phyloP scores from a whole-genome alignment of 1,140 invertebrate genomes.

The Hetaerina americana region DNA sequence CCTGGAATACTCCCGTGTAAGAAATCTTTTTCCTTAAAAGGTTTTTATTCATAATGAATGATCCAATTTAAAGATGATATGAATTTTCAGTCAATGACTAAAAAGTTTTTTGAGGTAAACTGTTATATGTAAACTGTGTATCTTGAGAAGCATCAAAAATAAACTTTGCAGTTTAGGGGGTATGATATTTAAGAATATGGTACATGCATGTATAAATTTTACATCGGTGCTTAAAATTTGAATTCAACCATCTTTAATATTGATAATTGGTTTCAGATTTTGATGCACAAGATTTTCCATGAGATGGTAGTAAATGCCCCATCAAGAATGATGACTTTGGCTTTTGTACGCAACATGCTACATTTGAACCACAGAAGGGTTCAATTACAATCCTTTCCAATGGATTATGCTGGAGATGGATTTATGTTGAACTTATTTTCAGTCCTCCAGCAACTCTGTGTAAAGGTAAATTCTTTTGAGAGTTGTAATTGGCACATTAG shows the following conservation, averaged over 20 bases:
- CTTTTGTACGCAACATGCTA: neutral
- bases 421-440: constrained; percentile 89
- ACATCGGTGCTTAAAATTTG: too few species aligned
- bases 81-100: too few species aligned
- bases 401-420: constrained; percentile 60
- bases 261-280: neutral
- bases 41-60: too few species aligned
- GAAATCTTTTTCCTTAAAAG: neutral
- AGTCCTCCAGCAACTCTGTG: constrained; percentile 73
- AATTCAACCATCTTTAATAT: too few species aligned
- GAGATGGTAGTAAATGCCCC: neutral
- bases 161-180: too few species aligned
- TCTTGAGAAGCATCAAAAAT: too few species aligned
- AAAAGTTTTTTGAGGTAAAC: too few species aligned
- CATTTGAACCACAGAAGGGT: neutral
- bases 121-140: too few species aligned
- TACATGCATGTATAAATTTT: too few species aligned
- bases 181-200: too few species aligned
- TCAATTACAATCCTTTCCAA: neutral
- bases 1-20: neutral
- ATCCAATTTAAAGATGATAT: too few species aligned
- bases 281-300: neutral
- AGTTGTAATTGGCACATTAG: constrained; percentile 8
- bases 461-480: constrained; percentile 41
- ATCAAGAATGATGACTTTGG: neutral